Percentiles rank a stretch among this genome's conserved stretches.
phyloP scores from a whole-genome alignment of 2,113 vertebrate species.

The Rhineura floridana region DNA sequence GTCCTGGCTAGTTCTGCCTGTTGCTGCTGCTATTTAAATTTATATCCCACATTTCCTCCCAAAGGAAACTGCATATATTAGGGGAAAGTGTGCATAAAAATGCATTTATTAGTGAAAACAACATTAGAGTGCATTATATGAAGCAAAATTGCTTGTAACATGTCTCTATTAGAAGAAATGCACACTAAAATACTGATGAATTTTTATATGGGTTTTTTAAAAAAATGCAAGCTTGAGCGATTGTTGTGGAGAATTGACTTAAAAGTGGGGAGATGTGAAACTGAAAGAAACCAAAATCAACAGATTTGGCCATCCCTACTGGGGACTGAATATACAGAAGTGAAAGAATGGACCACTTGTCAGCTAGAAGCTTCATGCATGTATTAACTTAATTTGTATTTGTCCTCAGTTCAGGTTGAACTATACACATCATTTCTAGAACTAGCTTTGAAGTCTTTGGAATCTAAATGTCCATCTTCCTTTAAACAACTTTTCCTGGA shows the following conservation, averaged over 20 bases:
- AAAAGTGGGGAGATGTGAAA: background rate
- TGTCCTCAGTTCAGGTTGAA: background rate
- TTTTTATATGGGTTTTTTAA: too few species aligned
- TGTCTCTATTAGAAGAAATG: background rate
- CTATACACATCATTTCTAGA: background rate
- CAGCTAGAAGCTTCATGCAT: too few species aligned
- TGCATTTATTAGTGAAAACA: background rate
- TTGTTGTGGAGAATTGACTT: background rate
- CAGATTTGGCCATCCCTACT: background rate
- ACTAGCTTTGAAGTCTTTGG: background rate
- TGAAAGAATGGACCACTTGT: too few species aligned
- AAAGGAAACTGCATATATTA: too few species aligned
- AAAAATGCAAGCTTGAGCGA: too few species aligned
- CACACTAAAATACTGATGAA: background rate
- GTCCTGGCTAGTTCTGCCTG: too few species aligned
- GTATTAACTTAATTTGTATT: background rate
- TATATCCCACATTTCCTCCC: too few species aligned
- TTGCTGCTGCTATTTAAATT: too few species aligned
- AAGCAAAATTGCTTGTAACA: background rate
- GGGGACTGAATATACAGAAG: too few species aligned
- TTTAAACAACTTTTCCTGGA: constrained; percentile 43
- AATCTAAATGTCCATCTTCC: constrained; percentile 30
- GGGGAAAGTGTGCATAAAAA: background rate
- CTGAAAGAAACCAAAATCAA: background rate
- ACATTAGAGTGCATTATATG: background rate